A percentile compares a stretch with the other conserved stretches of the same genome.
Evolutionary conservation across 2,113 vertebrate genomes (phyloP).

Genomic region (Lathamus discolor): DNA sequence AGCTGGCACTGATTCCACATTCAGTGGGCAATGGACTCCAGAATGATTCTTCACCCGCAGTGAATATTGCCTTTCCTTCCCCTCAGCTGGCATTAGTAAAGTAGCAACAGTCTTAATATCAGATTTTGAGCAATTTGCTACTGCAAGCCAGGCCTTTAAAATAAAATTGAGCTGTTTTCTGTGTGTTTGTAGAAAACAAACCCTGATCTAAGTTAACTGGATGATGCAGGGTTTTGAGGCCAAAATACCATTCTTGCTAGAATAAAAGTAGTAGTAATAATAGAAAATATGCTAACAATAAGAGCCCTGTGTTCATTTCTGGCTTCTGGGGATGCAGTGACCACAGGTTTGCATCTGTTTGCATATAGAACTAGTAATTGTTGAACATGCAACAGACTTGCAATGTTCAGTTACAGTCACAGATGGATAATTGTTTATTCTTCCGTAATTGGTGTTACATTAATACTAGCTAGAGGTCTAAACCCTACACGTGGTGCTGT

Average conservation of each 20-base stretch:
- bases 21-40: background rate
- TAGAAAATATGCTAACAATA: background rate
- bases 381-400: background rate
- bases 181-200: background rate
- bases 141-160: background rate
- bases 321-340: background rate
- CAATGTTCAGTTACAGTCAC: background rate
- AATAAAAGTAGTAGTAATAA: background rate
- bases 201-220: background rate
- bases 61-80: background rate
- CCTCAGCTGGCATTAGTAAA: background rate
- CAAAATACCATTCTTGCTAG: background rate
- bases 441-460: background rate
- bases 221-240: constrained; percentile 6
- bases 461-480: background rate
- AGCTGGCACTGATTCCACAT: background rate
- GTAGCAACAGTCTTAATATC: background rate
- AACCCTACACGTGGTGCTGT: background rate
- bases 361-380: background rate
- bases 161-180: background rate
- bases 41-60: background rate
- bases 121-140: background rate
- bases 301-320: background rate
- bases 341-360: background rate
- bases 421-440: background rate